phyloP scores from a whole-genome alignment of 2,113 vertebrate species.

The Sorex araneus region DNA sequence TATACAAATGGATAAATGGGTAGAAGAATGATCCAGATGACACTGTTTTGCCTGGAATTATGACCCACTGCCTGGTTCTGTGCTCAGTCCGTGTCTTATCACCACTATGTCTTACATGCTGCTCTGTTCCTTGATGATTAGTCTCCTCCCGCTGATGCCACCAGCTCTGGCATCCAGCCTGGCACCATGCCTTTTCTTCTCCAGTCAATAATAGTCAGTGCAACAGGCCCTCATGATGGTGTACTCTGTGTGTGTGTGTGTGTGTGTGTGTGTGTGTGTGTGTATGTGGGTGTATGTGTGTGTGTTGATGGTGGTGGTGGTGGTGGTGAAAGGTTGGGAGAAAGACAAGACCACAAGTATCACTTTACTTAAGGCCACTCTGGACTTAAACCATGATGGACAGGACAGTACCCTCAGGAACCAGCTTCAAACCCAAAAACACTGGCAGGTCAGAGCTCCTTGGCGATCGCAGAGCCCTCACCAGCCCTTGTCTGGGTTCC shows the following conservation, averaged over 20 bases:
- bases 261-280: neutral
- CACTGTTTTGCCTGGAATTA: neutral
- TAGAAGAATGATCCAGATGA: neutral
- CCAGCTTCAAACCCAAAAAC: neutral
- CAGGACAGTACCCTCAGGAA: neutral
- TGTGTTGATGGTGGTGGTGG: neutral
- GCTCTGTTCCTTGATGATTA: conserved; percentile 28
- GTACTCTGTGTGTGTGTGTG: too few relatives aligned
- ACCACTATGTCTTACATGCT: neutral
- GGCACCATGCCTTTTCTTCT: conserved; percentile 53
- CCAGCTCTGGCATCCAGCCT: conserved; percentile 71
- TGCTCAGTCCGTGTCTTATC: conserved; percentile 29
- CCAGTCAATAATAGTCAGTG: conserved; percentile 53
- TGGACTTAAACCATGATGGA: neutral
- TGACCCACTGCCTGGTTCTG: neutral
- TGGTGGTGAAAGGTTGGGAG: neutral
- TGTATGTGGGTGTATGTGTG: neutral
- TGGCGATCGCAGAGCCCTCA: neutral
- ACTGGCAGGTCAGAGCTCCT: neutral
- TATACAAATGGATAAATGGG: neutral
- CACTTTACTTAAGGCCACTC: neutral
- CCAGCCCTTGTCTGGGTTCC: neutral
- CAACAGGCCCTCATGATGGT: conserved; percentile 50
- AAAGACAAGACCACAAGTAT: neutral
- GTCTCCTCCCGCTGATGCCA: conserved; percentile 46